A percentile compares a stretch with the other conserved stretches of the same genome.
phyloP scores from a whole-genome alignment of 2,888 invertebrate species.

The Leptinotarsa haldemani region DNA sequence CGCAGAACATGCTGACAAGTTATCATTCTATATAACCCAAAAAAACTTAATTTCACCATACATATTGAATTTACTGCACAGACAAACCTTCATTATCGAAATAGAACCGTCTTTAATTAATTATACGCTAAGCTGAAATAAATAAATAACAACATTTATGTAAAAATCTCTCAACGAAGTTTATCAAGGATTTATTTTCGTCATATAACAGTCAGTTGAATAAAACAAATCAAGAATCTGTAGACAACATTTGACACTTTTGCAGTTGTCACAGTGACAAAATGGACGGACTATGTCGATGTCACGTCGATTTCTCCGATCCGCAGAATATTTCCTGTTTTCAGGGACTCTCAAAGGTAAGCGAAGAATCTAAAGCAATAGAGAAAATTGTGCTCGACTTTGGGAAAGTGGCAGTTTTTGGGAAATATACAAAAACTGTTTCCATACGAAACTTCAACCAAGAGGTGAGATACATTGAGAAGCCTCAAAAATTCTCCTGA shows the following conservation, averaged over 20 bases:
- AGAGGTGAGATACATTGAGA: constrained; percentile 25
- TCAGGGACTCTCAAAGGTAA: background rate
- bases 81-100: too few species aligned
- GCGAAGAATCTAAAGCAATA: constrained; percentile 16
- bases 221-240: too few species aligned
- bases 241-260: background rate
- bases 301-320: background rate
- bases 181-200: too few species aligned
- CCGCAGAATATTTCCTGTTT: background rate
- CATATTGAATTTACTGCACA: too few species aligned
- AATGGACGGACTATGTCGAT: constrained; percentile 18
- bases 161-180: too few species aligned
- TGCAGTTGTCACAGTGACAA: background rate
- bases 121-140: too few species aligned
- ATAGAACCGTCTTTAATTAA: too few species aligned
- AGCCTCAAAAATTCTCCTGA: background rate
- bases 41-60: too few species aligned
- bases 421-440: constrained; percentile 31
- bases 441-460: constrained; percentile 28
- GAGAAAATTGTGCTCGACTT: constrained; percentile 34
- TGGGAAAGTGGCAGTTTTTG: constrained; percentile 40
- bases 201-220: background rate
- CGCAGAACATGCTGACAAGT: background rate
- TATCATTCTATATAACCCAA: too few species aligned
- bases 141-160: too few species aligned